These are phyloP conservation scores for Phalacrocorax carbo DNA, from an alignment of 2,113 vertebrate species.

Conservation along the genomic window DNA sequence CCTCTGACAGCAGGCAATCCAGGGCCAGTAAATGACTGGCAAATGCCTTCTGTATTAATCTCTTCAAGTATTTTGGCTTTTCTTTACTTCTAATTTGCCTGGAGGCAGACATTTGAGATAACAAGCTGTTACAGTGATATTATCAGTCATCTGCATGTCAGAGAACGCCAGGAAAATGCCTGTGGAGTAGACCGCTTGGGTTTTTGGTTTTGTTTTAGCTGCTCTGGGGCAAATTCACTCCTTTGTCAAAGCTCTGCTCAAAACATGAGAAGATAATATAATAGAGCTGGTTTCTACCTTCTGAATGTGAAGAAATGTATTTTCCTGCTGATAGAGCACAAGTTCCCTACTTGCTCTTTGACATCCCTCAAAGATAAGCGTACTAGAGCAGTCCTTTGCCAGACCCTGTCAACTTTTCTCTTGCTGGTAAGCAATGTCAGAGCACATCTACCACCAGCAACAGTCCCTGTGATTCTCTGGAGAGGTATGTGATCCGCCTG, in stretches of 20 bases:
- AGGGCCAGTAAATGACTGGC: conserved; percentile 75
- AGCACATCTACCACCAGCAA: background rate
- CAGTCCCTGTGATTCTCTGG: background rate
- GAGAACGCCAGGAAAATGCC: conserved; percentile 25
- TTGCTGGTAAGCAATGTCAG: background rate
- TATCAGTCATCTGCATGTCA: conserved; percentile 30
- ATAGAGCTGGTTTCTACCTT: background rate
- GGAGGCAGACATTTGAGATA: conserved; percentile 58
- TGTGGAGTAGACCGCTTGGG: conserved; percentile 7
- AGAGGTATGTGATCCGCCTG: background rate
- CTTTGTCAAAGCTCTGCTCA: background rate
- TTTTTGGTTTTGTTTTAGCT: conserved; percentile 29
- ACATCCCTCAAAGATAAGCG: rapidly evolving
- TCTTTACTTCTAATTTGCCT: conserved; percentile 44
- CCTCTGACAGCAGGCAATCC: conserved; percentile 75
- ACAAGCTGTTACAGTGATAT: conserved; percentile 39
- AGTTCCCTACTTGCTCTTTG: background rate
- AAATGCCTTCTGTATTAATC: conserved; percentile 75
- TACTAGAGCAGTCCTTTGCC: background rate
- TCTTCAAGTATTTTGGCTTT: conserved; percentile 72
- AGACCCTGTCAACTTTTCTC: background rate
- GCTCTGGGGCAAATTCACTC: background rate
- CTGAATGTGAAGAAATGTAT: background rate
- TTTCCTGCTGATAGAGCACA: background rate
- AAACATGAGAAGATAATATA: background rate